phyloP scores from a whole-genome alignment of 2,888 invertebrate genomes.

The Serrognathus titanus region DNA sequence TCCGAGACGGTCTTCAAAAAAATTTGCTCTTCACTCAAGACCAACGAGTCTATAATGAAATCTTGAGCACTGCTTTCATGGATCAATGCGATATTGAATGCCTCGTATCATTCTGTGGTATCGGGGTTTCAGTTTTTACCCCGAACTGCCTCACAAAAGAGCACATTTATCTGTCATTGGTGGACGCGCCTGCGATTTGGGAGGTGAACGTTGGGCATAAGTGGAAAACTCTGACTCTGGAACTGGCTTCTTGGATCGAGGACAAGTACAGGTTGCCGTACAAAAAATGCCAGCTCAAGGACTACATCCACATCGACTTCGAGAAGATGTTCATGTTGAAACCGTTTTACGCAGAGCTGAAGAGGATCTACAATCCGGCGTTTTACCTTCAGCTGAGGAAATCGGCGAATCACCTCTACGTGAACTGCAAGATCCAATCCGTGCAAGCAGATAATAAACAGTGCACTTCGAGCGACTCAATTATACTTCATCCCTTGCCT shows the following conservation, averaged over 20 bases:
- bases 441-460: constrained; percentile 68
- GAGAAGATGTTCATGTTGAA: constrained; percentile 84
- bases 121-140: constrained; percentile 61
- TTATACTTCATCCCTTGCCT: constrained; percentile 50
- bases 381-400: constrained; percentile 70
- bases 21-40: constrained; percentile 75
- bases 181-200: constrained; percentile 73
- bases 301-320: constrained; percentile 76
- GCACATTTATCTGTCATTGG: constrained; percentile 64
- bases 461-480: constrained; percentile 28
- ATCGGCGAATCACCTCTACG: constrained; percentile 64
- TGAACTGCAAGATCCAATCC: constrained; percentile 65
- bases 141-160: constrained; percentile 53
- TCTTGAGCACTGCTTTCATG: constrained; percentile 58
- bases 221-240: constrained; percentile 75
- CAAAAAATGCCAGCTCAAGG: constrained; percentile 71
- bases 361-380: constrained; percentile 70
- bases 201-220: constrained; percentile 75
- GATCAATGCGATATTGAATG: constrained; percentile 67
- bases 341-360: constrained; percentile 76
- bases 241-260: constrained; percentile 77
- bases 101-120: constrained; percentile 65
- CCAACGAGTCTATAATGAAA: constrained; percentile 63
- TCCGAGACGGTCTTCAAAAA: constrained; percentile 70
- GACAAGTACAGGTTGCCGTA: constrained; percentile 70